Evolutionary conservation across 2,888 invertebrate species (phyloP).

Genomic region (Stenotaenia linearis): DNA sequence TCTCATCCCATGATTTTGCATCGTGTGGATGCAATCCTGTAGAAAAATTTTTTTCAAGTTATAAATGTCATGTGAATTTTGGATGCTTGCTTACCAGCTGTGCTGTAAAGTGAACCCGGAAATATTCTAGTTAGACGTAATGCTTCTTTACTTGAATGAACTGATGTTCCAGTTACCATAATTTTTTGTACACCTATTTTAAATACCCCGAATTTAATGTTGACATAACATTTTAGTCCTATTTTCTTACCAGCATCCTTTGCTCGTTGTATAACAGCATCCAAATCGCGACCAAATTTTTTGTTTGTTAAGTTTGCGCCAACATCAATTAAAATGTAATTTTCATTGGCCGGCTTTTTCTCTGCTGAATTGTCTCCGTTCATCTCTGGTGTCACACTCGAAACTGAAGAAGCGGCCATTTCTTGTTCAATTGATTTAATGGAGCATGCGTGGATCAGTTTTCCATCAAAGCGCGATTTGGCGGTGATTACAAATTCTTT

Average conservation of each 20-base stretch:
- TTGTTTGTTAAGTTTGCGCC: slow-evolving; percentile 91
- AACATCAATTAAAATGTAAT: slow-evolving; percentile 84
- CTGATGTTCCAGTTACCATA: slow-evolving; percentile 86
- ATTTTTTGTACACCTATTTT: slow-evolving; percentile 80
- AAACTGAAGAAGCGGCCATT: not conserved
- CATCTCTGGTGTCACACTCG: not conserved
- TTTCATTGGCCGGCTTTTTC: slow-evolving; percentile 52
- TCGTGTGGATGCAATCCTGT: slow-evolving; percentile 86
- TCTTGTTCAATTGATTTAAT: too few relatives aligned
- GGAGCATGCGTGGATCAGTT: too few relatives aligned
- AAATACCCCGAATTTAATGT: not conserved
- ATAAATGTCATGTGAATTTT: not conserved
- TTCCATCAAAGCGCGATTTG: too few relatives aligned
- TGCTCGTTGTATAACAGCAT: slow-evolving; percentile 83
- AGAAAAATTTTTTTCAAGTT: slow-evolving; percentile 32
- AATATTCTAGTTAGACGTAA: slow-evolving; percentile 80
- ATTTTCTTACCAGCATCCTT: slow-evolving; percentile 73
- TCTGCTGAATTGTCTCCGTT: not conserved
- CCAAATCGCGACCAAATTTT: slow-evolving; percentile 85
- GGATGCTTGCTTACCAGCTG: slow-evolving; percentile 61
- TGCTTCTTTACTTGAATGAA: slow-evolving; percentile 84
- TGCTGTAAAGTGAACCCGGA: slow-evolving; percentile 83
- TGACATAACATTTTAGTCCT: too few relatives aligned
- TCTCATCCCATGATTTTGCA: slow-evolving; percentile 77
- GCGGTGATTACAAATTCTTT: too few relatives aligned